Base-by-base conservation (phyloP, 2,797 vertebrate species). In the Epinephelus malabaricus region DNA sequence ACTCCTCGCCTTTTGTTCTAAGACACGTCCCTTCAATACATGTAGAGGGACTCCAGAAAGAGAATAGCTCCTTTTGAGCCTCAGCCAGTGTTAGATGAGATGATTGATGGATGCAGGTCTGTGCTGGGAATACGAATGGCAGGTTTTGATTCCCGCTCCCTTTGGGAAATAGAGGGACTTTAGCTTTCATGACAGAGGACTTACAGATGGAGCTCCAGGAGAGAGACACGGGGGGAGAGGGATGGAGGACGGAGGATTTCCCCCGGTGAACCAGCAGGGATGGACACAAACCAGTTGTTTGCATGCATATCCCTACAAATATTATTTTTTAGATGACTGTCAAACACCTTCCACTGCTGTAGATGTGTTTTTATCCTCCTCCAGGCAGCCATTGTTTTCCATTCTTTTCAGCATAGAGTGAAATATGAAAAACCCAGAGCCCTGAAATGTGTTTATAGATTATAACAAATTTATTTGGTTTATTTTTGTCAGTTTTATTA, bases 41-140 rank as follows among this genome's bases (percentile, higher is more conserved):
- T 74, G 73, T 63, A 86, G 82, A 87, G 73, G 54, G 78, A 79
- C 66, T 69, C 30, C 71, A 85, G 85, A 88, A 86, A 89, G 89
- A 75, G 76, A 88, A 88, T 77, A 25, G 69, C 76, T 88, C 50
- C 86, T 86, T 91, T 88, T 89, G 85, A 93, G 86, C 61, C 59
- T 70, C 66, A 84, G 85, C 79, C 73, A 73, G 84, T 51, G 71
- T 89, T 85, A 88, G 89, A 91, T 88, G 79, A 88, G 87, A 87
- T 92, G 92, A 92, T 90, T 94, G 94, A 95, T 94, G 92, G 94
- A 89, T 91, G 90, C 71, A 81, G 79, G 79, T 84, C 82, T 92
- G 89, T 93, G 92, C 88, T 76, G 84, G 81, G 92, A 94, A 95
- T 95, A 93, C 73, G 74, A 93, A 95, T 91, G 88, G 88, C 82